These are phyloP conservation scores for Epinotia demarniana DNA, from an alignment of 2,888 invertebrate species.

Conservation along the genomic window DNA sequence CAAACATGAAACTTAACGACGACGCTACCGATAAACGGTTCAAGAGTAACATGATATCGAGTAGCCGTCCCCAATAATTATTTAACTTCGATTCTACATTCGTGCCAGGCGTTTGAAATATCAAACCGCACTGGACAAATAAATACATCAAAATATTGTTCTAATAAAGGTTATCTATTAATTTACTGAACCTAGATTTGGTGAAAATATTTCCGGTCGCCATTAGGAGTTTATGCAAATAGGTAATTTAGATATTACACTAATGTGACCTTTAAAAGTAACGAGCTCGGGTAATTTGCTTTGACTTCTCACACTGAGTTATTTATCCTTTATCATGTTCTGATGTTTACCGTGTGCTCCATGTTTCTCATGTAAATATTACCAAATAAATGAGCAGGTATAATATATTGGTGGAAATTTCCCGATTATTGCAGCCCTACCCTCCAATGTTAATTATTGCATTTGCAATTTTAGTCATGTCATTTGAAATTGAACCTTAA, in stretches of 20 bases:
- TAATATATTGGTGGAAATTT: too few relatives aligned
- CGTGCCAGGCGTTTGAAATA: constrained; percentile 33
- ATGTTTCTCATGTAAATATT: too few relatives aligned
- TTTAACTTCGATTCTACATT: constrained; percentile 33
- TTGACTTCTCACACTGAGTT: not conserved
- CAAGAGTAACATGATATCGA: constrained; percentile 31
- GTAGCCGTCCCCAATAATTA: constrained; percentile 32
- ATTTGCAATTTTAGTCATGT: too few relatives aligned
- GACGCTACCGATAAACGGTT: constrained; percentile 20
- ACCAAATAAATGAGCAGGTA: too few relatives aligned
- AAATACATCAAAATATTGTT: constrained; percentile 22
- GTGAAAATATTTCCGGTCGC: constrained; percentile 11
- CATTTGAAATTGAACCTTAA: too few relatives aligned
- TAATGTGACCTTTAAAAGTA: not conserved
- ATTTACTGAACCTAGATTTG: constrained; percentile 31
- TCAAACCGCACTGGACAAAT: constrained; percentile 22
- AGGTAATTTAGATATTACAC: not conserved
- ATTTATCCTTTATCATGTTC: not conserved
- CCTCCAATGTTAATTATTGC: too few relatives aligned
- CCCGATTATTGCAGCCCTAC: too few relatives aligned
- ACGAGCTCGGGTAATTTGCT: not conserved
- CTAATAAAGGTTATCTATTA: constrained; percentile 31
- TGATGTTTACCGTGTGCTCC: not conserved
- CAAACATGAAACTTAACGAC: constrained; percentile 4
- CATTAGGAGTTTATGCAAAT: not conserved